Evolutionary conservation across 1,140 invertebrate species (phyloP).

Genomic region (Ceratosolen fusciceps): DNA sequence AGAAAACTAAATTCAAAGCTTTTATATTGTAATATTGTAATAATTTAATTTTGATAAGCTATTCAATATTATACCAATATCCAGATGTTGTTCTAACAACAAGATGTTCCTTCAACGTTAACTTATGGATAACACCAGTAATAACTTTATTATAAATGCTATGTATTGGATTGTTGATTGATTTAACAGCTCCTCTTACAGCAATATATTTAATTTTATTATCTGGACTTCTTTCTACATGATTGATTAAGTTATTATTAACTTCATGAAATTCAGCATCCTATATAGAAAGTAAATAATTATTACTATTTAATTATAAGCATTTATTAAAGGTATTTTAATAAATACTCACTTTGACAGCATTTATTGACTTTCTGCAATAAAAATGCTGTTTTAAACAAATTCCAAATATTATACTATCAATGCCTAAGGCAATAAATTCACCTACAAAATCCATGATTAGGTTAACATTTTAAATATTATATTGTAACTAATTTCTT

Average conservation of each 20-base stretch:
- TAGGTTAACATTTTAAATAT: conserved; percentile 54
- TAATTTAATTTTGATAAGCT: background rate
- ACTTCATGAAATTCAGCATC: conserved; percentile 78
- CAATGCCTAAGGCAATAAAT: conserved; percentile 79
- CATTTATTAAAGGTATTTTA: background rate
- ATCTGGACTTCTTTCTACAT: conserved; percentile 74
- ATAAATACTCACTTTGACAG: conserved; percentile 76
- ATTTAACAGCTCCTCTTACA: conserved; percentile 79
- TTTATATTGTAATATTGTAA: too few relatives aligned
- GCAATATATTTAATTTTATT: conserved; percentile 80
- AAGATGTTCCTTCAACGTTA: conserved; percentile 83
- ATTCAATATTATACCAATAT: conserved; percentile 75
- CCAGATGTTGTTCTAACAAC: conserved; percentile 81
- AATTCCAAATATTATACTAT: conserved; percentile 79
- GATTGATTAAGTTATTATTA: conserved; percentile 74
- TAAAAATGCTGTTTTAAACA: conserved; percentile 80
- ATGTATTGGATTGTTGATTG: conserved; percentile 79
- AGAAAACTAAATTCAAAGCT: too few relatives aligned
- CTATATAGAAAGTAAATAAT: conserved; percentile 58
- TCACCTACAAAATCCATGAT: conserved; percentile 76
- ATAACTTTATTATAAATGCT: conserved; percentile 79
- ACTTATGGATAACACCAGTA: conserved; percentile 80
- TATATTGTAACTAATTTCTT: conserved; percentile 37
- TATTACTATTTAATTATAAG: background rate
- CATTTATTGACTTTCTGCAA: conserved; percentile 77